Evolutionary conservation across 1,140 invertebrate genomes (phyloP).

Genomic region (Atta colombica): DNA sequence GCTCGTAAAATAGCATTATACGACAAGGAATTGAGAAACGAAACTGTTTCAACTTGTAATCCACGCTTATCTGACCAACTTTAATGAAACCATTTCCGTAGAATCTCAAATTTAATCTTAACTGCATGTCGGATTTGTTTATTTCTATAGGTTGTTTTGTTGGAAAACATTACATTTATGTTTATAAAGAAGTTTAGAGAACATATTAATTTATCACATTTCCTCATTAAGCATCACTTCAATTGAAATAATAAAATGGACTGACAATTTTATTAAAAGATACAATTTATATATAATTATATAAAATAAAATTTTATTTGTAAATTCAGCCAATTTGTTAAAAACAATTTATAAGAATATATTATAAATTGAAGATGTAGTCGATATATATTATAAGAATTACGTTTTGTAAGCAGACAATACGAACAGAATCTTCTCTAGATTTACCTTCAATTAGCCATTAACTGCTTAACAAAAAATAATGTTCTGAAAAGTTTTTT

Average conservation of each 20-base stretch:
- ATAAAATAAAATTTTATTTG: neutral
- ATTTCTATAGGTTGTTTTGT: neutral
- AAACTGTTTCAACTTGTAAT: slow-evolving; percentile 17
- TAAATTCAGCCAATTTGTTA: neutral
- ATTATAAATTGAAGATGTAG: neutral
- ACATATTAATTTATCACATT: neutral
- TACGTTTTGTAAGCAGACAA: neutral
- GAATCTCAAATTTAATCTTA: slow-evolving; percentile 48
- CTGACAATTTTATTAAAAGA: neutral
- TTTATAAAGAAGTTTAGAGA: slow-evolving; percentile 25
- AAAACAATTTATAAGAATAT: neutral
- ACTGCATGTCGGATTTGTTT: neutral
- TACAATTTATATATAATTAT: neutral
- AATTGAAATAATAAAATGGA: neutral
- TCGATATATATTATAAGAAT: neutral
- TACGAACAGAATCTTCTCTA: neutral
- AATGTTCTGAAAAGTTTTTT: slow-evolving; percentile 34
- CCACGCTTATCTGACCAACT: slow-evolving; percentile 12
- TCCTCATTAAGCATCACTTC: neutral
- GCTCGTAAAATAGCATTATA: neutral
- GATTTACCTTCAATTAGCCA: neutral
- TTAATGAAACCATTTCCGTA: neutral
- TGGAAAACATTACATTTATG: neutral
- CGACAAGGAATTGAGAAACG: neutral
- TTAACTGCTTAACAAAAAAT: slow-evolving; percentile 29